phyloP scores from a whole-genome alignment of 2,888 invertebrate genomes.

The Cactoblastis cactorum region DNA sequence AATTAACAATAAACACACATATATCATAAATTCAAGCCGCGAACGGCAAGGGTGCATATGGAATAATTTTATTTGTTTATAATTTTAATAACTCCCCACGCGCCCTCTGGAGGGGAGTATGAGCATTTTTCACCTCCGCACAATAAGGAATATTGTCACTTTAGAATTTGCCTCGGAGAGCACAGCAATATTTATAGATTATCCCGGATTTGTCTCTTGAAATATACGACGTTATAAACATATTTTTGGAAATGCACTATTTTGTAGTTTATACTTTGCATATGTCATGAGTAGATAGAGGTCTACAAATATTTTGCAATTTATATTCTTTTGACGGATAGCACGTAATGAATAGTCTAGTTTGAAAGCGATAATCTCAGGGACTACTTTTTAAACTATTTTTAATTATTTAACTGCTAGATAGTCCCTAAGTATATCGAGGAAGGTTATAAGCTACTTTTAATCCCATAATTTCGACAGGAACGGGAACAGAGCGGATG shows the following conservation, averaged over 20 bases:
- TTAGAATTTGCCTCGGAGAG: conserved; percentile 62
- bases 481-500: too few species aligned
- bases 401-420: too few species aligned
- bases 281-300: not conserved
- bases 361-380: too few species aligned
- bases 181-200: conserved; percentile 72
- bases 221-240: conserved; percentile 56
- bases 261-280: not conserved
- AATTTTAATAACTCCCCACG: conserved; percentile 74
- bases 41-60: conserved; percentile 49
- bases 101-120: conserved; percentile 46
- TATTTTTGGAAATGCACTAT: conserved; percentile 33
- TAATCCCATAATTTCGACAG: too few species aligned
- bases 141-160: conserved; percentile 74
- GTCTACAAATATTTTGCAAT: not conserved
- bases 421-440: too few species aligned
- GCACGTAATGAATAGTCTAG: too few species aligned
- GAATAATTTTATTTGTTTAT: conserved; percentile 78
- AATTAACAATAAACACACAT: conserved; percentile 16
- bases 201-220: conserved; percentile 67
- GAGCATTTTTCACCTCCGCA: conserved; percentile 67
- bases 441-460: too few species aligned
- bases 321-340: not conserved
- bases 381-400: too few species aligned
- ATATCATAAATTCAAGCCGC: conserved; percentile 42